Evolutionary conservation across 2,888 invertebrate genomes (phyloP), one percentile per base, ranked within the genome.

Genomic region (Xylota sylvarum): DNA sequence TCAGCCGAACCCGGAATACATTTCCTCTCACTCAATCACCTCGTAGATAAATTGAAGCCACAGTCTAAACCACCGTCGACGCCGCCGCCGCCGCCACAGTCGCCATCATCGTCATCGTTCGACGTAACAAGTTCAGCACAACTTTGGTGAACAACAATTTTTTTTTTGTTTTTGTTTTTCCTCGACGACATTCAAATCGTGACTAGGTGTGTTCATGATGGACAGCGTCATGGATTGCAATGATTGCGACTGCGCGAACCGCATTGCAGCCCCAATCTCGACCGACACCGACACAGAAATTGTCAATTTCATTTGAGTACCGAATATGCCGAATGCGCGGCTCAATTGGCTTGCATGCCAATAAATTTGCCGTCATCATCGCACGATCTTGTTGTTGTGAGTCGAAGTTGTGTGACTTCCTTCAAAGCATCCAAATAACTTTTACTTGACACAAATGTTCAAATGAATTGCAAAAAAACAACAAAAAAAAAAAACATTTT

Each of bases 121-220:
- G 74, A 85, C 76, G 76, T 81, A 81, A 85, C 81, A 85, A 85
- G 80, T 81, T 85, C 85, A 80, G 56, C 69, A 62, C 40, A 60
- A 52, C 50, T 73, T 40, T 40, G 56, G 14, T 46, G 55, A 70
- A 72, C 76, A 65, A 76, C 65, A 55, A 37, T 35, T 35, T 35
- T 35, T n/a, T 7, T 10, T 37, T 35, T n/a, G 2, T 10, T 37
- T 73, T 62, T 30, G 23, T 23, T 64, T 50, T 55, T 69, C 17
- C 40, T 32, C 80, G 67, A 81, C 81, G 81, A 85, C 82, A 82
- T 86, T 78, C 82, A 78, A 74, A 69, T 86, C 86, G 86, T 86
- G 86, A 86, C 86, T 82, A 86, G 86, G 86, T 86, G 86, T 86
- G 82, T 86, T 86, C 86, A 82, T 86, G 86, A 86, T 82, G 82